Conservation (phyloP, 2,888 invertebrate species). For the Volucella inanis region DNA sequence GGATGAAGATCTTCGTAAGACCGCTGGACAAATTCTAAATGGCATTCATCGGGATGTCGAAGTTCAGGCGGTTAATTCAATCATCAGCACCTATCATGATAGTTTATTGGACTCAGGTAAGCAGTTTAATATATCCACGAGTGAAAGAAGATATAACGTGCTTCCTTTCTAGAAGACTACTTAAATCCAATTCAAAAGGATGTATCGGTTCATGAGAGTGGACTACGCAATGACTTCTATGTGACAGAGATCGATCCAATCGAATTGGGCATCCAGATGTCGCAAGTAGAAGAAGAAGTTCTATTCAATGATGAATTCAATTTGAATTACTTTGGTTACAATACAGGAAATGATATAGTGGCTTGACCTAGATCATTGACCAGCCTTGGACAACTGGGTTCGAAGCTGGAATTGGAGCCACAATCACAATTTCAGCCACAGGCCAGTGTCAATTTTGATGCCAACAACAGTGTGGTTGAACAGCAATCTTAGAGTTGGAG, state of each 20-base stretch:
- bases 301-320: conserved; percentile 83
- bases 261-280: conserved; percentile 83
- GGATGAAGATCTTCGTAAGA: conserved; percentile 84
- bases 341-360: conserved; percentile 81
- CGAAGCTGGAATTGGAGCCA: conserved; percentile 23
- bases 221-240: conserved; percentile 84
- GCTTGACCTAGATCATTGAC: conserved; percentile 80
- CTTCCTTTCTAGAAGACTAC: conserved; percentile 84
- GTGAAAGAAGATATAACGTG: background rate
- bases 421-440: conserved; percentile 23
- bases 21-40: conserved; percentile 86
- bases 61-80: conserved; percentile 84
- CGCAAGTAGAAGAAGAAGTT: conserved; percentile 81
- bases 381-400: conserved; percentile 15
- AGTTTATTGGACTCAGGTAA: conserved; percentile 82
- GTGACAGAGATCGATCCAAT: conserved; percentile 83
- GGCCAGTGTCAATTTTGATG: conserved; percentile 36
- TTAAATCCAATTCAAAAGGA: conserved; percentile 89
- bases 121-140: conserved; percentile 38
- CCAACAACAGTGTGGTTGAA: conserved; percentile 39
- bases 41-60: conserved; percentile 86
- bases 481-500: conserved; percentile 35
- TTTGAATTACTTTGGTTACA: conserved; percentile 83
- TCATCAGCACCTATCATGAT: conserved; percentile 82
- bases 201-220: conserved; percentile 89